Evolutionary conservation across 2,113 vertebrate species (phyloP).

Genomic region (Catharus bicknelli): DNA sequence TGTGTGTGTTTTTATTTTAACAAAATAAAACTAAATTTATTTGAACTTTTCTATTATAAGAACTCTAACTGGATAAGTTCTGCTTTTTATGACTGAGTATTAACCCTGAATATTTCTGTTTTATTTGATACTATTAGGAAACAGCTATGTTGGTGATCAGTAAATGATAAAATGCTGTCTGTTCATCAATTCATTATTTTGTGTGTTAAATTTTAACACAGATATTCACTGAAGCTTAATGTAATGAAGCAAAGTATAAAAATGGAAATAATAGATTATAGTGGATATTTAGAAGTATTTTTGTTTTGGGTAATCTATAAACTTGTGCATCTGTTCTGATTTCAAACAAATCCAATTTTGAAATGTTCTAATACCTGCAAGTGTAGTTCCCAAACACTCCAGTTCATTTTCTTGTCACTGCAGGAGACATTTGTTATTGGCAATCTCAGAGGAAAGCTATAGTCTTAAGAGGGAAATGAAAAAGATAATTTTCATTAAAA

Average conservation of each 20-base stretch:
- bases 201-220: background rate
- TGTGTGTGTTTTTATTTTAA: background rate
- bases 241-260: background rate
- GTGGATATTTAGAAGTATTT: background rate
- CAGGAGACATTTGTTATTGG: slow-evolving; percentile 65
- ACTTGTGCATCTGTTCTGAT: slow-evolving; percentile 43
- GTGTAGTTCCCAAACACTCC: slow-evolving; percentile 12
- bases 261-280: background rate
- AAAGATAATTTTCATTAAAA: slow-evolving; percentile 65
- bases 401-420: slow-evolving; percentile 65
- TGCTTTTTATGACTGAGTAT: background rate
- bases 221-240: background rate
- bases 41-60: background rate
- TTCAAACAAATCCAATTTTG: background rate
- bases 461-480: slow-evolving; percentile 46
- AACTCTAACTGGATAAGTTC: background rate
- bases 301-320: background rate
- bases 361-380: slow-evolving; percentile 42
- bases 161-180: background rate
- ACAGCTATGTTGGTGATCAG: background rate
- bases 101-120: background rate
- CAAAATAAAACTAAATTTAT: background rate
- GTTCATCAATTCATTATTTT: background rate
- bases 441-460: slow-evolving; percentile 46
- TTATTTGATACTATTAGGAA: background rate